Evolutionary conservation across 2,113 vertebrate species (phyloP), one percentile per base, ranked within the genome.

Genomic region (Leptosomus discolor): DNA sequence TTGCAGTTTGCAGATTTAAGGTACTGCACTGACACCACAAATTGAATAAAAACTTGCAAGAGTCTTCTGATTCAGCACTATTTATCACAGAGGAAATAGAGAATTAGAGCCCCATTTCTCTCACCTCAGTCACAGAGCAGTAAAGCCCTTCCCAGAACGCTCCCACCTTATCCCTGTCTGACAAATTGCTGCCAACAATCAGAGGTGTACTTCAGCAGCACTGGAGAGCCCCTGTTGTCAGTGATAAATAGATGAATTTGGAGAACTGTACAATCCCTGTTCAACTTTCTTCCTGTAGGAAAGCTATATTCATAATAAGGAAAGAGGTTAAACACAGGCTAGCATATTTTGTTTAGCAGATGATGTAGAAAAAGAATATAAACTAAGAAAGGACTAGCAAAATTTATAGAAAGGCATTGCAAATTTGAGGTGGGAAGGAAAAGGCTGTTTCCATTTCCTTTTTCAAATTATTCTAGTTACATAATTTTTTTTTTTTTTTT

Each of bases 41-140:
- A 96, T 79, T 82, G 87, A 95, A 53, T 71, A 89, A 97, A 86
- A 89, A 82, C 45, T 89, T 96, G 69, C 36, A 91, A 87, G 67
- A 92, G 37, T 64, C 80, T 87, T 87, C 88, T 95, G 92, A 97
- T 92, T 96, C 96, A 97, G 83, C 92, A 95, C 90, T 73, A 76
- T 94, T 91, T 91, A 69, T 92, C 79, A 87, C 6, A 11, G 53
- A 85, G 76, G 65, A 92, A 95, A 89, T 70, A 36, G 73, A 86
- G 79, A 94, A 85, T 94, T 94, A 92, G 69, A 91, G 84, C 18
- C 43, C 65, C 5, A 4, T 63, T 93, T 64, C 95, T 71, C 41
- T 63, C 43, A 76, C 43, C 60, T 89, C 69, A 15, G 36, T 18
- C 60, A 88, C 39, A 82, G 80, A 70, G 84, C 73, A 85, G 65